A percentile compares a stretch with the other conserved stretches of the same genome.
Conservation (phyloP, 2,797 vertebrate genomes). For the Cyprinella venusta region DNA sequence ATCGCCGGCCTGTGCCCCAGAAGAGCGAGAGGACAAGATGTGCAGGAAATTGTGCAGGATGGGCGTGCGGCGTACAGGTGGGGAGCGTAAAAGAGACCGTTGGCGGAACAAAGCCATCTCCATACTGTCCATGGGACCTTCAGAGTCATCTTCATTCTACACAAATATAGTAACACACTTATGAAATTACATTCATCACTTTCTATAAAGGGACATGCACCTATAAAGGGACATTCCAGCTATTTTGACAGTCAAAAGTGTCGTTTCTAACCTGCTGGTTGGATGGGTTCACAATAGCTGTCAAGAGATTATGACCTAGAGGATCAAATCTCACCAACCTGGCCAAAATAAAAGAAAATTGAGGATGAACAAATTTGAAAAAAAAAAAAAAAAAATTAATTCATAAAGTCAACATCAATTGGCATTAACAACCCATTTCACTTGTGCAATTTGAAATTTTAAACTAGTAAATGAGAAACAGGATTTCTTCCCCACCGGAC, state of each 20-base stretch:
- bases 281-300: constrained; percentile 97
- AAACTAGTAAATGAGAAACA: too few relatives aligned
- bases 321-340: constrained; percentile 98
- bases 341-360: constrained; percentile 48
- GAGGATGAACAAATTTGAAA: not conserved
- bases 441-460: not conserved
- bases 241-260: not conserved
- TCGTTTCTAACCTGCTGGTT: constrained; percentile 91
- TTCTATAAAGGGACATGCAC: not conserved
- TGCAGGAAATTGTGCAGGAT: constrained; percentile 99
- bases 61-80: constrained; percentile 95
- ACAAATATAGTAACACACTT: not conserved
- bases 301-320: constrained; percentile 96
- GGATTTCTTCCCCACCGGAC: constrained; percentile 81
- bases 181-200: not conserved
- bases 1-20: constrained; percentile 84
- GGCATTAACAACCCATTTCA: not conserved
- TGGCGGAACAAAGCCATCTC: constrained; percentile 96
- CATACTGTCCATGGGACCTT: constrained; percentile 95
- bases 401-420: not conserved
- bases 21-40: constrained; percentile 95
- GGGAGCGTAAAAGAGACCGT: constrained; percentile 93
- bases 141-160: constrained; percentile 95
- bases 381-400: not conserved
- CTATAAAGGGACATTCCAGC: not conserved